Percentiles rank a stretch among this genome's conserved stretches.
phyloP scores from a whole-genome alignment of 2,797 vertebrate species.

The Echeneis naucrates region DNA sequence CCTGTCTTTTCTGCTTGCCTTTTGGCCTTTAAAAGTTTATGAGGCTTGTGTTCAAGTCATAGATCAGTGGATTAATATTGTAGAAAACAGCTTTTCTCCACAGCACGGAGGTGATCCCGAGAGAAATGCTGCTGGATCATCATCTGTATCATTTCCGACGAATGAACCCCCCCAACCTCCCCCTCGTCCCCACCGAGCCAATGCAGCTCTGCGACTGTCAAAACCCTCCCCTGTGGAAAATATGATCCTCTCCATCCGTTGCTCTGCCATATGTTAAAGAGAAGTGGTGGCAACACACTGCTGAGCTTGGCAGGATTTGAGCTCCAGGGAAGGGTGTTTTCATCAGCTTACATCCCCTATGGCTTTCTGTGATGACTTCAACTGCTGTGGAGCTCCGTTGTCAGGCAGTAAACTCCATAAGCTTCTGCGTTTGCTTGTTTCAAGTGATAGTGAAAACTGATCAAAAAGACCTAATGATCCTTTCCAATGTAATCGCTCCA shows the following conservation, averaged over 20 bases:
- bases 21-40: slow-evolving; percentile 41
- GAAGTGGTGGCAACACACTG: slow-evolving; percentile 53
- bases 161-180: slow-evolving; percentile 62
- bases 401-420: slow-evolving; percentile 38
- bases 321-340: slow-evolving; percentile 62
- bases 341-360: slow-evolving; percentile 66
- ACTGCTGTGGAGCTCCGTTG: slow-evolving; percentile 48
- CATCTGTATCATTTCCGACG: slow-evolving; percentile 59
- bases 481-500: slow-evolving; percentile 63
- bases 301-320: slow-evolving; percentile 60
- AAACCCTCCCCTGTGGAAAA: slow-evolving; percentile 59
- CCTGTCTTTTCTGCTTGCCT: slow-evolving; percentile 28
- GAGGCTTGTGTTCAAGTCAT: slow-evolving; percentile 62
- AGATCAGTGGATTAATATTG: slow-evolving; percentile 71
- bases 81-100: slow-evolving; percentile 66
- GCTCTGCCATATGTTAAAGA: slow-evolving; percentile 74
- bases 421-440: slow-evolving; percentile 38
- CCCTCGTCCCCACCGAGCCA: too few relatives aligned
- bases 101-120: slow-evolving; percentile 47
- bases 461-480: slow-evolving; percentile 72
- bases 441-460: slow-evolving; percentile 55
- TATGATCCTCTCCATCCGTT: slow-evolving; percentile 52
- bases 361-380: slow-evolving; percentile 51
- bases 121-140: slow-evolving; percentile 55
- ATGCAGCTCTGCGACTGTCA: slow-evolving; percentile 66